These are phyloP conservation scores for Taenaris catops DNA, from an alignment of 2,888 invertebrate species.

Conservation along the genomic window DNA sequence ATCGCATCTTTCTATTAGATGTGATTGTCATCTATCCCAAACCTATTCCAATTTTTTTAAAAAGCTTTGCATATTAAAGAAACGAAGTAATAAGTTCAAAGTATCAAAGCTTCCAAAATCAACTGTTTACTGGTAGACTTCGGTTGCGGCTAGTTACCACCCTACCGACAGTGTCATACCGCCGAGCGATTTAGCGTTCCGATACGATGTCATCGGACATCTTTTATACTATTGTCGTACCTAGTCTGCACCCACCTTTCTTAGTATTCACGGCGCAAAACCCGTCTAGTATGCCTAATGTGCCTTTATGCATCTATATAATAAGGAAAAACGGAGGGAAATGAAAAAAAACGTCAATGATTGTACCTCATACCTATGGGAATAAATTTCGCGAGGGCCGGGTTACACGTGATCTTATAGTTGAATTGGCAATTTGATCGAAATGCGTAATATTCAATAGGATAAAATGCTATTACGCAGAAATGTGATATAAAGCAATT, in stretches of 20 bases:
- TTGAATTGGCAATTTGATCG: constrained; percentile 55
- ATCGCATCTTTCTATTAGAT: too few species aligned
- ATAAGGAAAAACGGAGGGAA: constrained; percentile 40
- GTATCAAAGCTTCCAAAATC: too few species aligned
- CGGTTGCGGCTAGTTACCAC: too few species aligned
- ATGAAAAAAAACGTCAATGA: constrained; percentile 65
- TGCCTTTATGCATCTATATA: constrained; percentile 30
- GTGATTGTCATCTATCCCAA: too few species aligned
- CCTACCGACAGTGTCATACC: too few species aligned
- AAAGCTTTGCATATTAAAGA: too few species aligned
- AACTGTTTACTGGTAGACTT: too few species aligned
- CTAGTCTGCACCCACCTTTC: constrained; percentile 5
- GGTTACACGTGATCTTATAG: constrained; percentile 52
- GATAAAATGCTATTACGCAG: constrained; percentile 20
- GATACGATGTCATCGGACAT: too few species aligned
- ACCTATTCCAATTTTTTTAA: too few species aligned
- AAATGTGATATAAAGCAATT: too few species aligned
- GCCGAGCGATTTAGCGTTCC: too few species aligned
- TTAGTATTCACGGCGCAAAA: constrained; percentile 35
- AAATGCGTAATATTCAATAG: constrained; percentile 22
- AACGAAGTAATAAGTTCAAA: too few species aligned
- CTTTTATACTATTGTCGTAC: neutral
- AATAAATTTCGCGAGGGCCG: constrained; percentile 59
- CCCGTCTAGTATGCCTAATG: constrained; percentile 46
- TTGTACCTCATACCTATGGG: constrained; percentile 73